Evolutionary conservation across 2,113 vertebrate species (phyloP), one percentile per base, ranked within the genome.

Genomic region (Thalassoma bifasciatum): DNA sequence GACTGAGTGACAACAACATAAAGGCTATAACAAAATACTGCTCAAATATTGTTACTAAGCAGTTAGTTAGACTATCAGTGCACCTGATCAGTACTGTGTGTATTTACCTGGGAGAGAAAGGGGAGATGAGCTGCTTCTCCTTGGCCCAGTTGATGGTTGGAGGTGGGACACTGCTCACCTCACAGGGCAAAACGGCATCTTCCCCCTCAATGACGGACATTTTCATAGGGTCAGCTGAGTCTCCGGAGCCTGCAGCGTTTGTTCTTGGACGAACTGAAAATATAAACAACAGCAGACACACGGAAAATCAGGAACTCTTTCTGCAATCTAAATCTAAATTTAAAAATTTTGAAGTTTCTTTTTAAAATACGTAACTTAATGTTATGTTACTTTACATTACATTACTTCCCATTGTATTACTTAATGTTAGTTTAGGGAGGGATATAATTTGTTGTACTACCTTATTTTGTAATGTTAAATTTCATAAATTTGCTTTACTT

Each of bases 71-170:
- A 12, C 42, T 44, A 19, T 12, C 19, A 13, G 3, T 4, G 2
- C 11, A 66, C 10, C 50, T 6, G 12, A 58, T 44, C 30, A 24
- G 12, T 30, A 24, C 10, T 22, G 26, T 11, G 26, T 57, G 58
- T 57, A 19, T 65, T 72, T 94, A 98, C 98, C 98, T 97, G 40
- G 94, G 93, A 60, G 98, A 99, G 85, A 95, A 96, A 0, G 98
- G 98, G 49, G 98, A 99, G 85, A 99, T 94, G 75, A 97, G 95
- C 59, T 96, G 98, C 71, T 74, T 93, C 75, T 97, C 97, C 86
- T 94, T 97, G 86, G 98, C 95, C 98, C 98, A 99, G 76, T 94
- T 96, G 70, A 99, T 93, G 63, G 95, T 84, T 24, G 98, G 96
- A 11, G 97, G 97, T 12, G 98, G 98, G 46, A 95, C 89, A 81